A percentile compares a stretch with the other conserved stretches of the same genome.
These are phyloP conservation scores for Callorhinus ursinus DNA, from an alignment of 2,113 vertebrate species.

Conservation along the genomic window DNA sequence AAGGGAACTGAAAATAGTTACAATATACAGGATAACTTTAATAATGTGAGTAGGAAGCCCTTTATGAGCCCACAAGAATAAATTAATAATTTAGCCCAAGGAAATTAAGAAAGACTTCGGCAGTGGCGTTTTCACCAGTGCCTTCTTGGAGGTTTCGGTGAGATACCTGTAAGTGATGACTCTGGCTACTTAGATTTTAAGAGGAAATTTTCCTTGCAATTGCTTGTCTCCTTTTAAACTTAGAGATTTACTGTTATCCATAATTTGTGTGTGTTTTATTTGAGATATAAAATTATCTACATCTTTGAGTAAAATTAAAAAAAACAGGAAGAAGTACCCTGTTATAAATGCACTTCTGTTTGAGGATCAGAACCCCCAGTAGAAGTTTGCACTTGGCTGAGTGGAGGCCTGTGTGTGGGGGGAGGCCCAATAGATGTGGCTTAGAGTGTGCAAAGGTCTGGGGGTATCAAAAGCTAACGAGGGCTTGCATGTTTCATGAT, in stretches of 20 bases:
- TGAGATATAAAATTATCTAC: neutral
- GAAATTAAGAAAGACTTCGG: neutral
- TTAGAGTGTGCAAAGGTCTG: fast-evolving
- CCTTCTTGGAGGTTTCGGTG: neutral
- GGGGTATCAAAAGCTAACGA: neutral
- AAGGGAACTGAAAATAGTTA: neutral
- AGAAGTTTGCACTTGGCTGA: fast-evolving
- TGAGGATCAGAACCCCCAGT: neutral
- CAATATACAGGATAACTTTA: neutral
- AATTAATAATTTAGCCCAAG: neutral
- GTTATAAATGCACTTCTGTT: neutral
- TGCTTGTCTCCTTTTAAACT: neutral
- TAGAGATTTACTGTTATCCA: neutral
- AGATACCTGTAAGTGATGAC: too few species aligned
- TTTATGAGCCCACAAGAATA: neutral
- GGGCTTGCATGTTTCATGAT: fast-evolving
- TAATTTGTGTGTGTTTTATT: neutral
- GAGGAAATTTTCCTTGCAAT: neutral
- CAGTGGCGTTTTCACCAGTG: fast-evolving
- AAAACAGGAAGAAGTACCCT: fast-evolving
- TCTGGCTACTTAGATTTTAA: neutral
- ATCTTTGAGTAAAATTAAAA: neutral
- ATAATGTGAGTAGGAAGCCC: neutral
- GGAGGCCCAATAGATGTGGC: too few species aligned
- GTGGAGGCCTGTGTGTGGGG: neutral